Evolutionary conservation across 1,140 invertebrate species (phyloP).

Genomic region (Neelides sp.): DNA sequence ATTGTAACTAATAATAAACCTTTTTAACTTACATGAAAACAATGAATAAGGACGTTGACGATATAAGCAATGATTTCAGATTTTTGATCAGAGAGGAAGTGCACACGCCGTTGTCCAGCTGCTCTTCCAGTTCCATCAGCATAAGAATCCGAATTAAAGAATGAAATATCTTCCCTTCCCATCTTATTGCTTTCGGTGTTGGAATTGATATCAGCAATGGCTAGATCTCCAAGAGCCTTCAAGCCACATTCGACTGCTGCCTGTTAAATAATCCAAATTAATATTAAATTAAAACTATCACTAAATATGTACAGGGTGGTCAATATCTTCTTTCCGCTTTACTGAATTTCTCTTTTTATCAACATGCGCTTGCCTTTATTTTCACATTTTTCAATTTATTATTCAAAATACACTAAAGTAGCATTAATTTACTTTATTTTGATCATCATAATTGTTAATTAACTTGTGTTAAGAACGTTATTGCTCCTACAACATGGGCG

Average conservation of each 20-base stretch:
- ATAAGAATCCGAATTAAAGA: slow-evolving; percentile 19
- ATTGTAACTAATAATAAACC: neutral
- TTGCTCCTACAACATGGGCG: too few species aligned
- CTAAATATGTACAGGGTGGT: too few species aligned
- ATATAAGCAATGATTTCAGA: slow-evolving; percentile 22
- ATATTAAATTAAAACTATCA: neutral
- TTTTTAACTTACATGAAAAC: slow-evolving; percentile 19
- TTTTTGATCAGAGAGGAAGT: slow-evolving; percentile 27
- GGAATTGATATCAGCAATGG: neutral
- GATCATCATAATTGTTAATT: too few species aligned
- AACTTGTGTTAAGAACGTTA: too few species aligned
- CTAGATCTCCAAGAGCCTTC: slow-evolving; percentile 10
- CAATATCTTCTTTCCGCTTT: too few species aligned
- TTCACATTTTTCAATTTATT: too few species aligned
- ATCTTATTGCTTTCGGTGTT: neutral
- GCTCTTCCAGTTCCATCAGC: slow-evolving; percentile 9
- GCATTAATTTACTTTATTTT: too few species aligned
- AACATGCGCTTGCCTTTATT: too few species aligned
- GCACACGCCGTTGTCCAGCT: slow-evolving; percentile 21
- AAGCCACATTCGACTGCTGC: slow-evolving; percentile 21
- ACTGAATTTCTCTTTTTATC: too few species aligned
- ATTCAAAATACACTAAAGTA: too few species aligned
- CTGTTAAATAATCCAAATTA: slow-evolving; percentile 12
- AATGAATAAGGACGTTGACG: slow-evolving; percentile 22
- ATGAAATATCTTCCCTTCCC: slow-evolving; percentile 19